phyloP scores from a whole-genome alignment of 2,797 vertebrate species.

The Clarias pachynema region DNA sequence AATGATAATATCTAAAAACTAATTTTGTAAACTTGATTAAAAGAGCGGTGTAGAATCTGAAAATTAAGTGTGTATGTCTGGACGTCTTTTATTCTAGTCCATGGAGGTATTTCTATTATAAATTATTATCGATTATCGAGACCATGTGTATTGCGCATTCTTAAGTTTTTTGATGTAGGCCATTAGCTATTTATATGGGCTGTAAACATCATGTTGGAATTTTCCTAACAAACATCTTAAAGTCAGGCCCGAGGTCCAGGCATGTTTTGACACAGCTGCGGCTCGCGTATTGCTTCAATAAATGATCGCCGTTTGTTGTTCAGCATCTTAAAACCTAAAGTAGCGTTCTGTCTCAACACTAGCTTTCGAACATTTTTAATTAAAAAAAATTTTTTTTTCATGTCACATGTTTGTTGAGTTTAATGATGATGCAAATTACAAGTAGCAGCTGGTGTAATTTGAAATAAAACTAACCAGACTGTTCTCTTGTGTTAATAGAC shows the following conservation, averaged over 20 bases:
- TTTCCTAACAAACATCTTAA: not conserved
- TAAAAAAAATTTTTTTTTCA: too few relatives aligned
- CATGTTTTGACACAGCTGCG: not conserved
- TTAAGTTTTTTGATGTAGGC: not conserved
- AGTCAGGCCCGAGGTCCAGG: not conserved
- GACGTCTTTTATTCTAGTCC: not conserved
- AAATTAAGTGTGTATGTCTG: not conserved
- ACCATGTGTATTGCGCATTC: not conserved
- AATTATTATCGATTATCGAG: too few relatives aligned
- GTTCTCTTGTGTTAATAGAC: slow-evolving; percentile 64
- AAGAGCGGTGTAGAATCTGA: not conserved
- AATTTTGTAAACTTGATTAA: not conserved
- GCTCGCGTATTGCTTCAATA: not conserved
- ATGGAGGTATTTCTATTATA: too few relatives aligned
- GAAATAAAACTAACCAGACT: not conserved
- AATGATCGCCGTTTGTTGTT: not conserved
- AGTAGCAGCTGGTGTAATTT: not conserved
- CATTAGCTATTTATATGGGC: not conserved
- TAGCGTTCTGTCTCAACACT: too few relatives aligned
- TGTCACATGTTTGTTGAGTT: not conserved
- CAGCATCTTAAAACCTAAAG: not conserved
- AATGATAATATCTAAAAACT: not conserved
- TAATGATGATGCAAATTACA: not conserved
- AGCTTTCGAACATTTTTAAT: not conserved
- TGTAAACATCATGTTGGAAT: not conserved